These are phyloP conservation scores for Anser brachyrhynchus DNA, from an alignment of 2,113 vertebrate species.

Conservation along the genomic window DNA sequence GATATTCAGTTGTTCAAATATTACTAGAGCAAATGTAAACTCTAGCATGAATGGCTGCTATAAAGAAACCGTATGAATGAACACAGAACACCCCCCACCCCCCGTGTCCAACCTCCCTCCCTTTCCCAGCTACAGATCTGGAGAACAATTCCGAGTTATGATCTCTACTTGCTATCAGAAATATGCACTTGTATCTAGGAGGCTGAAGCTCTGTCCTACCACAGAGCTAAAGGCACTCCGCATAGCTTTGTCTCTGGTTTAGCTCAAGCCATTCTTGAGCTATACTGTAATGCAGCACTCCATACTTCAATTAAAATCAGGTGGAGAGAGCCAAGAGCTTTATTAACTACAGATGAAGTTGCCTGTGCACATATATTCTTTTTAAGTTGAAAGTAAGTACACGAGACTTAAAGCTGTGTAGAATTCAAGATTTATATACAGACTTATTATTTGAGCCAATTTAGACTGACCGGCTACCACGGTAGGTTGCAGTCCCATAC, in stretches of 20 bases:
- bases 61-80: not conserved
- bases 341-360: not conserved
- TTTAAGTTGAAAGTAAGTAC: not conserved
- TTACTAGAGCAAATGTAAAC: not conserved
- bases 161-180: not conserved
- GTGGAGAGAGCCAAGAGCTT: not conserved
- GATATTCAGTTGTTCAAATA: not conserved
- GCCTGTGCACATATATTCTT: not conserved
- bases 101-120: too few relatives aligned
- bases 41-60: not conserved
- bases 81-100: not conserved
- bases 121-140: not conserved
- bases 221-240: not conserved
- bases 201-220: not conserved
- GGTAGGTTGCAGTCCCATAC: not conserved
- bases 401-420: not conserved
- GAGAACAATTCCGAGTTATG: not conserved
- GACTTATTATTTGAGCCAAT: not conserved
- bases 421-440: not conserved
- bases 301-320: not conserved
- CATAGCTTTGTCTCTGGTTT: not conserved
- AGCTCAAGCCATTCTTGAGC: not conserved
- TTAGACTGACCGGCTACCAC: not conserved
- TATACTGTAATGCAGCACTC: not conserved
- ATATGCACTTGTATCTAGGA: not conserved